A percentile compares a stretch with the other conserved stretches of the same genome.
phyloP scores from a whole-genome alignment of 2,113 vertebrate species.

The Ia io region DNA sequence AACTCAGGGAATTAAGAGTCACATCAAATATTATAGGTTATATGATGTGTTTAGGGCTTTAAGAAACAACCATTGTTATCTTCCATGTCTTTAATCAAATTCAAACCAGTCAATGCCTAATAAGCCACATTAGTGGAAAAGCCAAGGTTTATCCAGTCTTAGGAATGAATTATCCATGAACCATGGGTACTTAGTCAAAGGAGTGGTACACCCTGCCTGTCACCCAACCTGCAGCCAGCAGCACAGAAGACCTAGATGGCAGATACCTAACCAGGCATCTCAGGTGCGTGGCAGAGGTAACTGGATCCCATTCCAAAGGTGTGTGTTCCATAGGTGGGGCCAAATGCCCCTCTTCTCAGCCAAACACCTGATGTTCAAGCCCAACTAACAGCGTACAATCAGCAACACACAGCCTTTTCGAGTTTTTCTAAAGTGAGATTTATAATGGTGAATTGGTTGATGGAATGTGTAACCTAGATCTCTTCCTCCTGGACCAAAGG shows the following conservation, averaged over 20 bases:
- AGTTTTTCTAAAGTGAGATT: not conserved
- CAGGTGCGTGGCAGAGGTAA: not conserved
- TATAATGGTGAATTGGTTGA: not conserved
- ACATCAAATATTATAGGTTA: not conserved
- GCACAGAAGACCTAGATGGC: not conserved
- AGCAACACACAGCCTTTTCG: not conserved
- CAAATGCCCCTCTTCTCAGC: not conserved
- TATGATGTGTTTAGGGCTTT: not conserved
- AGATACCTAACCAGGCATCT: not conserved
- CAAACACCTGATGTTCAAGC: not conserved
- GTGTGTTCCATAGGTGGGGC: too few relatives aligned
- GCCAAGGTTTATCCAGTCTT: not conserved
- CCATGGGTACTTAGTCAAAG: not conserved
- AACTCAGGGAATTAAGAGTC: not conserved
- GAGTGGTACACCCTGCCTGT: not conserved
- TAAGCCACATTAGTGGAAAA: not conserved
- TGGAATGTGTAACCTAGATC: too few relatives aligned
- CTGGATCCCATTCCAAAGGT: too few relatives aligned
- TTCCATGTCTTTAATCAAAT: not conserved
- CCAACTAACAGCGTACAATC: not conserved
- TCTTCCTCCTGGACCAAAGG: not conserved
- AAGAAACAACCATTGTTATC: not conserved
- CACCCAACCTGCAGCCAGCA: not conserved
- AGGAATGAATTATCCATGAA: not conserved
- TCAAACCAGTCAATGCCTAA: not conserved